phyloP scores from a whole-genome alignment of 1,140 invertebrate species.

The Lucilia cuprina region DNA sequence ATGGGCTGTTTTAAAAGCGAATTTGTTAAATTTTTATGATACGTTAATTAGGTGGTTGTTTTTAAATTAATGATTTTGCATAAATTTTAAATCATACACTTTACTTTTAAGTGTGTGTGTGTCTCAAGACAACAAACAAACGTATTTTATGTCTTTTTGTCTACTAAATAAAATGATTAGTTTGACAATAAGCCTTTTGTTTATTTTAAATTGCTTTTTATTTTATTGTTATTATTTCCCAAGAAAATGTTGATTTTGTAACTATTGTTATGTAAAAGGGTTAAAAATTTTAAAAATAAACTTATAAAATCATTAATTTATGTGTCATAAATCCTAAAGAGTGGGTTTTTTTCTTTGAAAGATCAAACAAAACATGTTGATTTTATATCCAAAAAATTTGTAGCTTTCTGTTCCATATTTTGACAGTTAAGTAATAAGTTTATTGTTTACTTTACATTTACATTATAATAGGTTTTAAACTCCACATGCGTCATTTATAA shows the following conservation, averaged over 20 bases:
- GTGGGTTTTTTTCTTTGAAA: not conserved
- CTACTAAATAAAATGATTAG: not conserved
- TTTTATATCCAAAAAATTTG: not conserved
- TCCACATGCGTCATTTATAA: too few species aligned
- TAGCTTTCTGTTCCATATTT: not conserved
- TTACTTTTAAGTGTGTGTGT: not conserved
- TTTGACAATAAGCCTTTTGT: not conserved
- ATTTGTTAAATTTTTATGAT: not conserved
- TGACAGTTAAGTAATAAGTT: not conserved
- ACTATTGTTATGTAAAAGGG: not conserved
- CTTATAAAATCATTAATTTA: not conserved
- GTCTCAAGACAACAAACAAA: not conserved
- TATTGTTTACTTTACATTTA: too few species aligned
- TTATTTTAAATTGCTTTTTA: not conserved
- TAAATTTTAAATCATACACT: not conserved
- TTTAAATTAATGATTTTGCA: not conserved
- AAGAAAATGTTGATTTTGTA: not conserved
- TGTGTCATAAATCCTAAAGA: not conserved
- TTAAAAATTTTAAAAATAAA: not conserved
- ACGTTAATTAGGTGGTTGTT: not conserved
- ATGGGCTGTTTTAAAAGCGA: not conserved
- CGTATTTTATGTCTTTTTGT: not conserved
- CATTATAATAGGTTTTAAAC: too few species aligned
- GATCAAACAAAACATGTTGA: not conserved
- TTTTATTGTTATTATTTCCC: not conserved